These are phyloP conservation scores for Apaloderma vittatum DNA, from an alignment of 2,113 vertebrate genomes.

Conservation along the genomic window DNA sequence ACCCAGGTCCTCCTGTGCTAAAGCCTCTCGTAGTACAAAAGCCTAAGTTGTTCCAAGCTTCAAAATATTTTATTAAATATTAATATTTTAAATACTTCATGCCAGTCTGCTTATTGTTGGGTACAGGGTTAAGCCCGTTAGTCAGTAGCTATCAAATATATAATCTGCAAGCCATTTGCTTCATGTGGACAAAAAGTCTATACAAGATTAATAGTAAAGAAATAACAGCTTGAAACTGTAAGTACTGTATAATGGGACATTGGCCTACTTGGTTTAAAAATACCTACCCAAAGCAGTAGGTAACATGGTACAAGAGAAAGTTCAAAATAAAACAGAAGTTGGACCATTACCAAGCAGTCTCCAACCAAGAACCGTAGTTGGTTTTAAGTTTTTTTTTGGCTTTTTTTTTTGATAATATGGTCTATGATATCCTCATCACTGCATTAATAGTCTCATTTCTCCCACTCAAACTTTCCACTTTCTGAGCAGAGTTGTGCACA, in stretches of 20 bases:
- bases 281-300: background rate
- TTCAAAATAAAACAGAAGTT: background rate
- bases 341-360: background rate
- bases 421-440: background rate
- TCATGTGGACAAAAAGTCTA: background rate
- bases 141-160: background rate
- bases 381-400: background rate
- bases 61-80: background rate
- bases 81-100: background rate
- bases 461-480: background rate
- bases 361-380: background rate
- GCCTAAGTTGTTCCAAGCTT: background rate
- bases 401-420: background rate
- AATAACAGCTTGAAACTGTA: background rate
- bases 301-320: background rate
- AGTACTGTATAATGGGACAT: background rate
- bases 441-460: background rate
- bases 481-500: background rate
- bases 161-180: background rate
- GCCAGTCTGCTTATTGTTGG: background rate
- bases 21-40: background rate
- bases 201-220: background rate
- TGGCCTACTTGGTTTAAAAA: background rate
- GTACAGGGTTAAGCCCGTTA: background rate
- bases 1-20: rapidly evolving